phyloP scores from a whole-genome alignment of 2,888 invertebrate species.

The Amiota minor region DNA sequence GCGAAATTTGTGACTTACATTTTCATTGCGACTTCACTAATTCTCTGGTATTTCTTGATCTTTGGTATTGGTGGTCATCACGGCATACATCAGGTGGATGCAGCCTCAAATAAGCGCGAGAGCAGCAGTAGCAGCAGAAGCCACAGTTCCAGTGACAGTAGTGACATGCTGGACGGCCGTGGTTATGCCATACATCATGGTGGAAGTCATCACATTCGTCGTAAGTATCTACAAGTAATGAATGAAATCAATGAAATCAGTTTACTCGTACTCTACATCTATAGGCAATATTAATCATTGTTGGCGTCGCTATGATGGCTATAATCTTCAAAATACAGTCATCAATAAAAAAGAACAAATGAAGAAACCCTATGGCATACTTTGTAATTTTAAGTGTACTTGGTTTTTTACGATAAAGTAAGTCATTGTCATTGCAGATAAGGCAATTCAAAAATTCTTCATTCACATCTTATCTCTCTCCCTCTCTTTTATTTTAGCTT shows the following conservation, averaged over 20 bases:
- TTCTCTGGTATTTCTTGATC: slow-evolving; percentile 68
- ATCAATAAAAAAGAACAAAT: slow-evolving; percentile 70
- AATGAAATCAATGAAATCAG: no score
- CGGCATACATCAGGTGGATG: slow-evolving; percentile 19
- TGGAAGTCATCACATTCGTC: slow-evolving; percentile 69
- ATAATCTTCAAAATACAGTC: slow-evolving; percentile 69
- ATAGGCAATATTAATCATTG: slow-evolving; percentile 71
- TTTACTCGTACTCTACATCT: neutral
- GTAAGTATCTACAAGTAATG: slow-evolving; percentile 52
- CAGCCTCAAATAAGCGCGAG: slow-evolving; percentile 15
- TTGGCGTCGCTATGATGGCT: slow-evolving; percentile 72
- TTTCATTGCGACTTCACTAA: slow-evolving; percentile 61
- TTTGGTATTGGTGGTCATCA: slow-evolving; percentile 46
- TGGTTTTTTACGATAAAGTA: slow-evolving; percentile 71
- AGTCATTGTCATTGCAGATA: slow-evolving; percentile 15
- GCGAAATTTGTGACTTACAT: slow-evolving; percentile 68
- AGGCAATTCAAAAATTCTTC: slow-evolving; percentile 13
- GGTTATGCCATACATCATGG: slow-evolving; percentile 66
- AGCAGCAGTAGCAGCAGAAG: slow-evolving; percentile 38
- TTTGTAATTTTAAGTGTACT: slow-evolving; percentile 72
- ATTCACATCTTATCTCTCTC: neutral
- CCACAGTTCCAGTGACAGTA: slow-evolving; percentile 59
- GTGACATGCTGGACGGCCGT: slow-evolving; percentile 65
- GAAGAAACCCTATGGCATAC: slow-evolving; percentile 70
- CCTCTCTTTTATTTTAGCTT: slow-evolving; percentile 54